Evolutionary conservation across 2,113 vertebrate species (phyloP).

Genomic region (Hymenochirus boettgeri): DNA sequence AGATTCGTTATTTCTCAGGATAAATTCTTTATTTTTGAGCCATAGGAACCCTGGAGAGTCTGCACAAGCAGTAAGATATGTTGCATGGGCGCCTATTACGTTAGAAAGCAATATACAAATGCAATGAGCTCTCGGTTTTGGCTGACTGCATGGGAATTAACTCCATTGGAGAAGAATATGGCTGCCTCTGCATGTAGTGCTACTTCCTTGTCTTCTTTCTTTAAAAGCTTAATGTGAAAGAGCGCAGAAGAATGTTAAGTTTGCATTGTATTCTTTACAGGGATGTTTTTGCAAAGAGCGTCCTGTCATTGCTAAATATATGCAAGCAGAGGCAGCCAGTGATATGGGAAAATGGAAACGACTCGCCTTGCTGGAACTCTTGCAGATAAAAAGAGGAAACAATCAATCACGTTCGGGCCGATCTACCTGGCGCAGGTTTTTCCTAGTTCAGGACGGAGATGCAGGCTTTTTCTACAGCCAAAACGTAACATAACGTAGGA

Average conservation of each 20-base stretch:
- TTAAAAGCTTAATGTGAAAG: slow-evolving; percentile 69
- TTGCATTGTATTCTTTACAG: slow-evolving; percentile 89
- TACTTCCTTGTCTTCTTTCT: slow-evolving; percentile 59
- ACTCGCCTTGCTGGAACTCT: slow-evolving; percentile 73
- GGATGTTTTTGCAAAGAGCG: slow-evolving; percentile 91
- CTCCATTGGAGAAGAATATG: slow-evolving; percentile 67
- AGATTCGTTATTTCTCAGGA: slow-evolving; percentile 69
- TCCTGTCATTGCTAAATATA: slow-evolving; percentile 89
- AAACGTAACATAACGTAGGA: slow-evolving; percentile 75
- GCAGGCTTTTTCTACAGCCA: slow-evolving; percentile 75
- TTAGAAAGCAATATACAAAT: slow-evolving; percentile 65
- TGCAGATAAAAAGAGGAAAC: too few relatives aligned
- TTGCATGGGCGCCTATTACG: slow-evolving; percentile 63
- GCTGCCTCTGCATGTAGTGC: slow-evolving; percentile 79
- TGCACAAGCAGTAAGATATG: slow-evolving; percentile 59
- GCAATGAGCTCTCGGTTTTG: slow-evolving; percentile 62
- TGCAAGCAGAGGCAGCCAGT: slow-evolving; percentile 87
- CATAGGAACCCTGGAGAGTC: slow-evolving; percentile 60
- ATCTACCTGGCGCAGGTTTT: too few relatives aligned
- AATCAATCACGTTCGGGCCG: too few relatives aligned
- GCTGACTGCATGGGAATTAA: slow-evolving; percentile 68
- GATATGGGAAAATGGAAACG: slow-evolving; percentile 76
- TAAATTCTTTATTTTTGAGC: slow-evolving; percentile 59
- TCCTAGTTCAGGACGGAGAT: slow-evolving; percentile 58
- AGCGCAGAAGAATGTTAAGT: slow-evolving; percentile 74